A percentile compares a stretch with the other conserved stretches of the same genome.
phyloP scores from a whole-genome alignment of 2,113 vertebrate genomes.

The Shinisaurus crocodilurus region DNA sequence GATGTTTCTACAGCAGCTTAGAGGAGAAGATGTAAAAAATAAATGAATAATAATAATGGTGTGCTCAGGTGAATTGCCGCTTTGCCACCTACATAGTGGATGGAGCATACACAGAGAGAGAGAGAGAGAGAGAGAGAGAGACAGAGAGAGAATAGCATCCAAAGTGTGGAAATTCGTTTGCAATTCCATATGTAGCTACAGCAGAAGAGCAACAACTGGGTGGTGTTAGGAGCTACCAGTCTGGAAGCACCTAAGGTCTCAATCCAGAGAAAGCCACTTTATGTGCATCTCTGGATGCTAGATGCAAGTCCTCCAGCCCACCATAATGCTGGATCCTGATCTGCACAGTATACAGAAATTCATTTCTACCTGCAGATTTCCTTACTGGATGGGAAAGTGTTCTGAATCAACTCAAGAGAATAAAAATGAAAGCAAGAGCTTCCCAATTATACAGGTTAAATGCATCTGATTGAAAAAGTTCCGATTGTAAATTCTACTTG shows the following conservation, averaged over 20 bases:
- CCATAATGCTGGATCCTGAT: neutral
- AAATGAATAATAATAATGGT: no score
- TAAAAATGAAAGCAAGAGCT: neutral
- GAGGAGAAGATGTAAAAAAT: no score
- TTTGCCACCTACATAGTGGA: no score
- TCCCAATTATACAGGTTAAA: conserved; percentile 31
- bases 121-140: no score
- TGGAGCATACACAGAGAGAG: no score
- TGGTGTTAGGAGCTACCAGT: neutral
- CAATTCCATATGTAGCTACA: neutral
- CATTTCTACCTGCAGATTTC: neutral
- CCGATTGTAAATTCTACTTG: conserved; percentile 50
- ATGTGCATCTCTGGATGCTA: neutral
- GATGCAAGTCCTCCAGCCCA: neutral
- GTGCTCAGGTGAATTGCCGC: no score
- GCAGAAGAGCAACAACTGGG: neutral
- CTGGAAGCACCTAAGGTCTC: neutral
- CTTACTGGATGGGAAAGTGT: neutral
- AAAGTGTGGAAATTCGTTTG: no score
- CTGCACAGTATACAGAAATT: neutral
- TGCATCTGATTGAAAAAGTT: conserved; percentile 38
- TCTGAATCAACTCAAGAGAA: conserved; percentile 9
- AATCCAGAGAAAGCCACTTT: neutral
- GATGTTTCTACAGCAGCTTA: no score
- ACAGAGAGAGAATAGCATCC: no score